Base-by-base conservation (phyloP, 2,797 vertebrate genomes). In the Poeciliopsis infans region DNA sequence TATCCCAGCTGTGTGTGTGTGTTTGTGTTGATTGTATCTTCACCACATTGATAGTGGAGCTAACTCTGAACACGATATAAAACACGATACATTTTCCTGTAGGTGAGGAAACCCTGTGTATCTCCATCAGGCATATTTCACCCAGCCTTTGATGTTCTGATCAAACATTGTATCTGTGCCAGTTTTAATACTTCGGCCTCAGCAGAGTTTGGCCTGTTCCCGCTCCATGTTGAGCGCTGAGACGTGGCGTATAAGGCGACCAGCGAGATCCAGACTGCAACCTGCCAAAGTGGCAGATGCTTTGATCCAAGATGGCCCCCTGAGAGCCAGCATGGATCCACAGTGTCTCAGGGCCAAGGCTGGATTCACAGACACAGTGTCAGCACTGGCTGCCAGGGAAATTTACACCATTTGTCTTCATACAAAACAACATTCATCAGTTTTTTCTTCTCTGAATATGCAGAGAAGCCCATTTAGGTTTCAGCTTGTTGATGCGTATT, bases 251-350 rank as follows among this genome's bases (percentile, higher is more conserved):
- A 88, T 87, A 86, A 92, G 87, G 87, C 92, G 5, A 90, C 78
- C 90, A 76, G 86, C 87, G 78, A 91, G 88, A 93, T 91, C 92
- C 90, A 91, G 82, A 93, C 88, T 84, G 85, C 85, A 87, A 85
- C 85, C 87, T 93, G 94, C 93, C 92, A 94, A 91, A 86, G 83
- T 72, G 86, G 89, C 89, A 93, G 93, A 93, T 93, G 91, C 93
- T 93, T 92, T 92, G 92, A 93, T 94, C 93, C 92, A 94, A 93
- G 89, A 94, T 91, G 92, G 91, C 88, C 90, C 86, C 91, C 84
- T 15, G 90, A 93, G 93, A 94, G 90, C 92, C 90, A 92, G 91
- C 91, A 91, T 85, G 92, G 82, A 90, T 88, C 83, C 88, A 77
- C 89, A 79, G 81, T 74, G 39, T 86, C 78, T 82, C 85, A 0